These are phyloP conservation scores for Myripristis murdjan DNA, from an alignment of 2,797 vertebrate species.

Conservation along the genomic window DNA sequence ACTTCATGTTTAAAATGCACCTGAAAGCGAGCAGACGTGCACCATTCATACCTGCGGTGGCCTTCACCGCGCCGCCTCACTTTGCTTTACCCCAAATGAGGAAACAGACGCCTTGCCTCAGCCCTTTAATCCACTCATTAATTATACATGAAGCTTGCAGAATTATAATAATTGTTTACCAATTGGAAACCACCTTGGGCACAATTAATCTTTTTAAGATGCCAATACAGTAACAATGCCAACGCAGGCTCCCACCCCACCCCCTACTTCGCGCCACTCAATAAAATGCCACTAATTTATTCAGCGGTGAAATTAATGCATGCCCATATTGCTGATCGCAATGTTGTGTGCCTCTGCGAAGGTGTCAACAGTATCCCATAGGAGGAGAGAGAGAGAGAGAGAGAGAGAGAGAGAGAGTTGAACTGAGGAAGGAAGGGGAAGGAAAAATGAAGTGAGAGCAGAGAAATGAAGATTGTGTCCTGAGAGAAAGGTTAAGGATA, in stretches of 20 bases:
- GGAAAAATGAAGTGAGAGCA: neutral
- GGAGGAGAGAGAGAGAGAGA: neutral
- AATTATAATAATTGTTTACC: slow-evolving; percentile 87
- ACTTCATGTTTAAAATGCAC: slow-evolving; percentile 21
- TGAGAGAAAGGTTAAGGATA: slow-evolving; percentile 10
- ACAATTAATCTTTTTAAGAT: slow-evolving; percentile 85
- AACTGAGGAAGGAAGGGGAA: too few relatives aligned
- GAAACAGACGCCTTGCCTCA: slow-evolving; percentile 58
- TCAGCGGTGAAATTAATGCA: slow-evolving; percentile 74
- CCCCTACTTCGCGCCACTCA: slow-evolving; percentile 68
- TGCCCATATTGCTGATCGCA: slow-evolving; percentile 74
- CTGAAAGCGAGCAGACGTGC: too few relatives aligned
- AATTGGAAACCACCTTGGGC: slow-evolving; percentile 78
- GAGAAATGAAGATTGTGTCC: neutral
- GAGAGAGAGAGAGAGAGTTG: neutral
- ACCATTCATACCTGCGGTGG: slow-evolving; percentile 4
- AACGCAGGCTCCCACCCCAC: slow-evolving; percentile 65
- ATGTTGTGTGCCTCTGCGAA: slow-evolving; percentile 43
- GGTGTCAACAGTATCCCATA: slow-evolving; percentile 37
- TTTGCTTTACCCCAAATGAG: slow-evolving; percentile 15
- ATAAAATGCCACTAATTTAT: slow-evolving; percentile 82
- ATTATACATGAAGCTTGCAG: slow-evolving; percentile 80
- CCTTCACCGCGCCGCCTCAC: slow-evolving; percentile 3
- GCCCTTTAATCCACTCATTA: slow-evolving; percentile 77
- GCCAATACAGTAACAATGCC: slow-evolving; percentile 82